Base-by-base conservation (phyloP, 2,888 invertebrate genomes). In the Acronicta alni region DNA sequence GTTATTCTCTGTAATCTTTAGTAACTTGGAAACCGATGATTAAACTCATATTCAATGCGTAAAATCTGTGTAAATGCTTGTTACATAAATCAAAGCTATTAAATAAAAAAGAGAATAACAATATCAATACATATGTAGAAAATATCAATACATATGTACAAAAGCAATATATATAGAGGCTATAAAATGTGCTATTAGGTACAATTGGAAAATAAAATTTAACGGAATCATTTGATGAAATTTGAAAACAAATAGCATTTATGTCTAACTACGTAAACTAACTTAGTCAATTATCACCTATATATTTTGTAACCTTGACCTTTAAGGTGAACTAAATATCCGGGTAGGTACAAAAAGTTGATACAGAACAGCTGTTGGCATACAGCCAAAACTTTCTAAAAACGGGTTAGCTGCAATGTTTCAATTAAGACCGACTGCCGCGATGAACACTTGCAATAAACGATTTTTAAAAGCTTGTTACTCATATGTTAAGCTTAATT, bases 331-430 rank as follows among this genome's bases (percentile, higher is more conserved):
- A 85, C 84, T 75, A 87, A 86, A 90, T 89, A 85, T 84, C 83
- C 82, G 74, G 79, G 79, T 81, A 80, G 75, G 79, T 74, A 75
- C 67, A 77, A 72, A 68, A 70, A 72, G 57, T 79, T 84, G 80
- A 87, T 85, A 82, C 84, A 81, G 72, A 82, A 78, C 88, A 87
- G 82, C 78, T 83, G 84, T 87, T 93, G 92, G 92, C 90, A 58
- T 70, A 57, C 73, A 67, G 83, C 91, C 93, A 92, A 88, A 85
- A 86, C 88, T 89, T 90, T 90, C 88, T 88, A 89, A 90, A 89
- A 89, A 88, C 85, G 77, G 84, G 82, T 84, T 84, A 87, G 80
- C 83, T 89, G 88, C 87, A 89, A 85, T 80, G 83, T 84, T 85
- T 90, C 87, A 88, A 90, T 90, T 88, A 88, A 83, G 80, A 79